Conservation (phyloP, 2,113 vertebrate species). For the Cinclus mexicanus region DNA sequence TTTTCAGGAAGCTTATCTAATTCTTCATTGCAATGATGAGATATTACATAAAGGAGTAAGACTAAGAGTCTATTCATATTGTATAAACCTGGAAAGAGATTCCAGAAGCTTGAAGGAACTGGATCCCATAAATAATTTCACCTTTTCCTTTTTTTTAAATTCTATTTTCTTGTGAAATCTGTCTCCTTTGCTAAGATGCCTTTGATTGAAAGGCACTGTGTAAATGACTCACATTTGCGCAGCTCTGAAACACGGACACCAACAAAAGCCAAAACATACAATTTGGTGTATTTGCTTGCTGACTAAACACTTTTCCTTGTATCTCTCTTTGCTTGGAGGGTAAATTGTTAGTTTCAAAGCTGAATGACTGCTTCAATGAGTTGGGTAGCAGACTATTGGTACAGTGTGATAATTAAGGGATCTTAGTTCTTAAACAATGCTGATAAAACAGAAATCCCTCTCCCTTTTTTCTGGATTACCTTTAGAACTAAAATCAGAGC, state of each 20-base stretch:
- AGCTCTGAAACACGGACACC: not conserved
- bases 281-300: slow-evolving; percentile 45
- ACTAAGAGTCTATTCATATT: not conserved
- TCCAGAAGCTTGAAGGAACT: not conserved
- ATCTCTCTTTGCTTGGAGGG: slow-evolving; percentile 14
- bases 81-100: not conserved
- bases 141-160: not conserved
- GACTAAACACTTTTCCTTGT: slow-evolving; percentile 50
- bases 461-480: slow-evolving; percentile 72
- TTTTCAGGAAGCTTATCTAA: not conserved
- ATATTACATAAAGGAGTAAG: not conserved
- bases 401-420: slow-evolving; percentile 66
- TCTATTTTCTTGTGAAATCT: not conserved
- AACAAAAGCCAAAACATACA: slow-evolving; percentile 48
- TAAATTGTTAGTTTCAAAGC: slow-evolving; percentile 70
- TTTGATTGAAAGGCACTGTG: slow-evolving; percentile 39
- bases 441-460: slow-evolving; percentile 74
- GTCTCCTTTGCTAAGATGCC: slow-evolving; percentile 19
- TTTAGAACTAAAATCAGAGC: slow-evolving; percentile 73
- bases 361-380: slow-evolving; percentile 56
- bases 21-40: not conserved
- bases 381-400: slow-evolving; percentile 61
- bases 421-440: slow-evolving; percentile 72
- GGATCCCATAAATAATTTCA: not conserved
- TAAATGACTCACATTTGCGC: not conserved